Evolutionary conservation across 2,113 vertebrate species (phyloP).

Genomic region (Gnathonemus longibarbis): DNA sequence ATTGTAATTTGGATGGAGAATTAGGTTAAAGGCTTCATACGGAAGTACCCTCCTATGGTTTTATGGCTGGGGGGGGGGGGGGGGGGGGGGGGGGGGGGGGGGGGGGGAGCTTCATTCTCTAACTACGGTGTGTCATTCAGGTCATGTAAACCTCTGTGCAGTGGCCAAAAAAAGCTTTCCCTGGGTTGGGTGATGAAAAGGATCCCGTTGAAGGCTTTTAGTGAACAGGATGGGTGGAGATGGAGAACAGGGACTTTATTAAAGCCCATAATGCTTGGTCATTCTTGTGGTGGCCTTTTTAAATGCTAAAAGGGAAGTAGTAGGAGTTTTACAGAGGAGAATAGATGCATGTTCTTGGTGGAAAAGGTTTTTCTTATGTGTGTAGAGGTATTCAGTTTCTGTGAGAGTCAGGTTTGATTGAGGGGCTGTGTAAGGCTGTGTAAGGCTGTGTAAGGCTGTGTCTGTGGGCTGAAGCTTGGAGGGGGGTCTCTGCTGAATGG

Average conservation of each 20-base stretch:
- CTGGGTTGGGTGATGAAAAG: conserved; percentile 13
- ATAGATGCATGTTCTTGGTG: background rate
- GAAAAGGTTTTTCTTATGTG: background rate
- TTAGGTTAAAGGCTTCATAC: background rate
- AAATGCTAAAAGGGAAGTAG: background rate
- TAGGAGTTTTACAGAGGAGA: background rate
- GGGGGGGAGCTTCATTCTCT: background rate
- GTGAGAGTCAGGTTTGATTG: background rate
- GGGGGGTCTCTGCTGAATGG: background rate
- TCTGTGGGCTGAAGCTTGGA: background rate
- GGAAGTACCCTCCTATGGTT: conserved; percentile 3
- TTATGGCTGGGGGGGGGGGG: background rate
- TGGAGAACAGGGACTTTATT: conserved; percentile 10
- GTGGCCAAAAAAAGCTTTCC: background rate
- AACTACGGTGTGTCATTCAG: background rate
- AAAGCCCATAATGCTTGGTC: background rate
- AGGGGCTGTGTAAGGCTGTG: background rate
- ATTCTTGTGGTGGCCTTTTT: conserved; percentile 3
- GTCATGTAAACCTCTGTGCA: background rate
- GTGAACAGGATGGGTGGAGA: conserved; percentile 4
- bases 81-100: background rate
- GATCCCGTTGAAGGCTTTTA: conserved; percentile 14
- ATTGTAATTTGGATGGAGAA: background rate
- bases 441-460: background rate
- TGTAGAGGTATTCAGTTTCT: background rate